phyloP scores from a whole-genome alignment of 1,140 invertebrate species.

The Diachasma alloeum region DNA sequence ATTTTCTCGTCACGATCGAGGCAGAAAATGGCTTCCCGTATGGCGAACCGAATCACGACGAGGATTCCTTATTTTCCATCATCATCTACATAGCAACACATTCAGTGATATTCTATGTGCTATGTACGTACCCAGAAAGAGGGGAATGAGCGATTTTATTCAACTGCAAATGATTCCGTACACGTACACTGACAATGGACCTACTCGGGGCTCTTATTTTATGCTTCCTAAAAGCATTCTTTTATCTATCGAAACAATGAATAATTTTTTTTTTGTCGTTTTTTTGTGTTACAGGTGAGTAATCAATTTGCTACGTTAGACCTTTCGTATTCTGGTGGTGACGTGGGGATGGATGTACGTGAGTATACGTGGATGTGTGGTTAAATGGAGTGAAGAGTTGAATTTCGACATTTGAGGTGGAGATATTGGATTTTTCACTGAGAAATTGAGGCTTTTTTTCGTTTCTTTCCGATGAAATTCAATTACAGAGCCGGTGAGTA shows the following conservation, averaged over 20 bases:
- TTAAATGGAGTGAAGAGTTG: background rate
- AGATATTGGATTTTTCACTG: no score
- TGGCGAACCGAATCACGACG: background rate
- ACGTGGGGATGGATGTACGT: background rate
- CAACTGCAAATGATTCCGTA: background rate
- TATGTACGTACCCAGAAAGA: background rate
- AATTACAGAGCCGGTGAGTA: no score
- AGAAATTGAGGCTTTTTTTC: no score
- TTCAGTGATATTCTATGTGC: background rate
- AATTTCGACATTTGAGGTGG: no score
- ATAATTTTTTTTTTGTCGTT: background rate
- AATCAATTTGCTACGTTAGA: background rate
- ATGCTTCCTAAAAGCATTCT: background rate
- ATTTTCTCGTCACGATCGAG: background rate
- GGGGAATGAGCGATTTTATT: background rate
- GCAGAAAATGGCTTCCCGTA: background rate
- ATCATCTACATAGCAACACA: background rate
- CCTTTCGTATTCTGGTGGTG: background rate
- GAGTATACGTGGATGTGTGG: background rate
- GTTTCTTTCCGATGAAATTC: no score
- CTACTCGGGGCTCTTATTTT: background rate
- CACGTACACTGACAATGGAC: conserved; percentile 5
- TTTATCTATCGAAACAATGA: background rate
- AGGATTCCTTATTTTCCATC: background rate
- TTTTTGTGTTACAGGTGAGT: conserved; percentile 8